Base-by-base conservation (phyloP, 2,888 invertebrate species). In the Chaitophorus viminalis region DNA sequence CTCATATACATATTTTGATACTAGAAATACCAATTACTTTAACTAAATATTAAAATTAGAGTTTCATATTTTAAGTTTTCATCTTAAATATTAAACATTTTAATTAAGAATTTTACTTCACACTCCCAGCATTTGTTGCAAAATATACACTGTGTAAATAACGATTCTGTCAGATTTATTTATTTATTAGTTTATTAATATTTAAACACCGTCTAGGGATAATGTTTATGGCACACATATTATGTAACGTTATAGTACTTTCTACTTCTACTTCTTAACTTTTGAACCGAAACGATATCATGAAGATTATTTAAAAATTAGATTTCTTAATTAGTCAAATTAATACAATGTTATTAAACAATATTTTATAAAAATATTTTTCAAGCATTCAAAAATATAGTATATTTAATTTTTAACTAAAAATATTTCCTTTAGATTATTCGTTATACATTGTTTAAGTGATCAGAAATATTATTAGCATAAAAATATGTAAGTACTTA, bases 61-160 rank as follows among this genome's bases (percentile, higher is more conserved):
- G 33, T 60, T 60, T 25, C 60, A 25, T 46, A 77, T 77, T 78
- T 78, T 54, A 54, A 77, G 31, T 77, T 54, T 54, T 54, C 17
- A 4, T 60, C 1, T 14, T n/a, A 60, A 33, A 33, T 33, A 78
- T 60, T 78, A 60, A 60, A 46, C 46, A 46, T 46, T 14, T 46
- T 46, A 46, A 46, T 46, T 46, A 46, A 14, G 46, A 46, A 46
- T 11, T 46, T 46, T 46, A 14, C 46, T 65, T 60, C 60, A 36
- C 65, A 36, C n/a, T 36, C 25, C 8, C 60, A 25, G 36, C 14
- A 29, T 36, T 36, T 17, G 60, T 79, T 36, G 33, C n/a, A 17
- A 79, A 60, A 65, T 33, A 36, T 79, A 33, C 18, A 76, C 17
- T 17, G 31, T 21, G 77, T 77, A 77, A 77, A 77, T 52, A 77